These are phyloP conservation scores for Plectropomus leopardus DNA, from an alignment of 2,113 vertebrate species.

Conservation along the genomic window DNA sequence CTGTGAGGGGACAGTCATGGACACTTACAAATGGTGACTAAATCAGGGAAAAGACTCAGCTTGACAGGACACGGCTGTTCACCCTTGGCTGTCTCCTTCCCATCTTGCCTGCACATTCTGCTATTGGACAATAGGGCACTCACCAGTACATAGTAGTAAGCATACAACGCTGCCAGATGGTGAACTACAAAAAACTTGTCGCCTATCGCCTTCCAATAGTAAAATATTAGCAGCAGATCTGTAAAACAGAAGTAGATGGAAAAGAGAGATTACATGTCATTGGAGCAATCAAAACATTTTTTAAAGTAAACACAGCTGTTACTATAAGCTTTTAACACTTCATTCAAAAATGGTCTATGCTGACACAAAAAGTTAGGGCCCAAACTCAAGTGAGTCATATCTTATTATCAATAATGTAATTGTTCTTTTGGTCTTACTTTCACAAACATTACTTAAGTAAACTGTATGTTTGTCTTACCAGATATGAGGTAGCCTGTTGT, in stretches of 20 bases:
- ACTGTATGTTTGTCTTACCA: constrained; percentile 85
- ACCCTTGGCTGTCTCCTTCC: constrained; percentile 80
- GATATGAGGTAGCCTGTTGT: constrained; percentile 99
- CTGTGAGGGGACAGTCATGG: not conserved
- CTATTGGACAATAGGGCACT: constrained; percentile 88
- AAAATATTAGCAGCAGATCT: constrained; percentile 97
- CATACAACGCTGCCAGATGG: constrained; percentile 93
- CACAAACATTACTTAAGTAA: not conserved
- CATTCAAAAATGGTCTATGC: not conserved
- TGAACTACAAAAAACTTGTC: constrained; percentile 97
- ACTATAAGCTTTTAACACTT: not conserved
- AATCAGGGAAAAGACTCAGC: constrained; percentile 22
- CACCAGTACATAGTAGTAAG: constrained; percentile 97
- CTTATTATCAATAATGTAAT: not conserved
- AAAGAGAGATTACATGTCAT: constrained; percentile 22
- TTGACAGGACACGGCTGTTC: constrained; percentile 76
- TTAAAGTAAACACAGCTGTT: not conserved
- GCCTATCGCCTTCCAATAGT: constrained; percentile 96
- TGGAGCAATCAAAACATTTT: not conserved
- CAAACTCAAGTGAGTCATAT: not conserved
- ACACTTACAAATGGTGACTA: not conserved
- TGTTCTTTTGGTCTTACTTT: not conserved
- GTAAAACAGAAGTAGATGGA: constrained; percentile 79
- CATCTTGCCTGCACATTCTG: constrained; percentile 82
- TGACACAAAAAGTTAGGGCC: too few relatives aligned